Conservation (phyloP, 2,888 invertebrate genomes). For the Nymphalis c-album region DNA sequence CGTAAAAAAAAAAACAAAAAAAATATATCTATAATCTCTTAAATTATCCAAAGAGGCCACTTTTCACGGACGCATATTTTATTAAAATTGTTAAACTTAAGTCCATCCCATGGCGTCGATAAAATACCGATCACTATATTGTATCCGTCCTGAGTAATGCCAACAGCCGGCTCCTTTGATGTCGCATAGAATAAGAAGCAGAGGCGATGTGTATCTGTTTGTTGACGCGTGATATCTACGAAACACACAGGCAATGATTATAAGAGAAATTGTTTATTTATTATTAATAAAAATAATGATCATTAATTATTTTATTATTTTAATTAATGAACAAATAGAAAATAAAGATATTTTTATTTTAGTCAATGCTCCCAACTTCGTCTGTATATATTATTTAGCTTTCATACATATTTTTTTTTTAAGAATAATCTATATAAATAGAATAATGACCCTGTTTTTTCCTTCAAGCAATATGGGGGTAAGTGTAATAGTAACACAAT, state of each 20-base stretch:
- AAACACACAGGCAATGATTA: background rate
- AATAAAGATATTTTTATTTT: too few species aligned
- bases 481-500: too few species aligned
- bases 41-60: constrained; percentile 18
- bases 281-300: background rate
- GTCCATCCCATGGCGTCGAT: constrained; percentile 52
- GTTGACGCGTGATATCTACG: constrained; percentile 11
- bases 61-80: constrained; percentile 33
- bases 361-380: too few species aligned
- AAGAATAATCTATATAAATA: too few species aligned
- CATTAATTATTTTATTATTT: background rate
- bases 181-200: constrained; percentile 47
- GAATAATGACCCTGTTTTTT: too few species aligned
- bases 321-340: too few species aligned
- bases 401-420: too few species aligned
- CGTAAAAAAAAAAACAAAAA: constrained; percentile 15
- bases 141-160: constrained; percentile 54
- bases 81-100: constrained; percentile 38
- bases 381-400: too few species aligned
- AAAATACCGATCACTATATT: constrained; percentile 67
- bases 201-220: constrained; percentile 28
- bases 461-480: too few species aligned
- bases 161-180: constrained; percentile 54
- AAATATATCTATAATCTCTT: constrained; percentile 14
- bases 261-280: constrained; percentile 3